Percentiles rank a stretch among this genome's conserved stretches.
Evolutionary conservation across 2,888 invertebrate species (phyloP).

Genomic region (Lordiphosa fenestrarum): DNA sequence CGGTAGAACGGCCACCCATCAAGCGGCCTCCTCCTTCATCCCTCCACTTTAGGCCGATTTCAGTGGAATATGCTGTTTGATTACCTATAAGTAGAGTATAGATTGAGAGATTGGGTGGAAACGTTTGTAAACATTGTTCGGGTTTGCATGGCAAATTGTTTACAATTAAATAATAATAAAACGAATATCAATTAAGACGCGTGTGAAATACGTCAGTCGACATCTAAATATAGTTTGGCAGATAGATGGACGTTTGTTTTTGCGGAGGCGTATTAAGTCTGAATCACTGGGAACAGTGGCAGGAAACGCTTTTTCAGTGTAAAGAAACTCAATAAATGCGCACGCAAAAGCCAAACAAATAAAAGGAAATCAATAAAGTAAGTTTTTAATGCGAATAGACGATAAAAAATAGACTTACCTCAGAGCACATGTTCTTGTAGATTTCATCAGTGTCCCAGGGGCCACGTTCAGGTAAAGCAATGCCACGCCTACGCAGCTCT

Average conservation of each 20-base stretch:
- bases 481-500: constrained; percentile 91
- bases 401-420: constrained; percentile 83
- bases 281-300: constrained; percentile 49
- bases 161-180: constrained; percentile 69
- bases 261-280: constrained; percentile 38
- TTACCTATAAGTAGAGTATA: constrained; percentile 59
- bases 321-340: constrained; percentile 41
- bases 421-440: constrained; percentile 90
- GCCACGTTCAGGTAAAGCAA: constrained; percentile 90
- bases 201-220: constrained; percentile 67
- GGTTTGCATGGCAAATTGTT: constrained; percentile 44
- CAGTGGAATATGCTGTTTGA: constrained; percentile 76
- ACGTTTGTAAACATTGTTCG: constrained; percentile 45
- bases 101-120: constrained; percentile 15
- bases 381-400: constrained; percentile 9
- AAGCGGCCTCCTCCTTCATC: constrained; percentile 2
- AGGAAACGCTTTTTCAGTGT: constrained; percentile 59
- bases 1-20: constrained; percentile 20
- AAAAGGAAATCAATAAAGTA: constrained; percentile 31
- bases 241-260: constrained; percentile 33
- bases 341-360: constrained; percentile 21
- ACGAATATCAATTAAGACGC: constrained; percentile 64
- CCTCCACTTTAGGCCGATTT: constrained; percentile 50
- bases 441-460: constrained; percentile 91
- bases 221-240: constrained; percentile 46